phyloP scores from a whole-genome alignment of 2,888 invertebrate genomes.

The Helobdella robusta region DNA sequence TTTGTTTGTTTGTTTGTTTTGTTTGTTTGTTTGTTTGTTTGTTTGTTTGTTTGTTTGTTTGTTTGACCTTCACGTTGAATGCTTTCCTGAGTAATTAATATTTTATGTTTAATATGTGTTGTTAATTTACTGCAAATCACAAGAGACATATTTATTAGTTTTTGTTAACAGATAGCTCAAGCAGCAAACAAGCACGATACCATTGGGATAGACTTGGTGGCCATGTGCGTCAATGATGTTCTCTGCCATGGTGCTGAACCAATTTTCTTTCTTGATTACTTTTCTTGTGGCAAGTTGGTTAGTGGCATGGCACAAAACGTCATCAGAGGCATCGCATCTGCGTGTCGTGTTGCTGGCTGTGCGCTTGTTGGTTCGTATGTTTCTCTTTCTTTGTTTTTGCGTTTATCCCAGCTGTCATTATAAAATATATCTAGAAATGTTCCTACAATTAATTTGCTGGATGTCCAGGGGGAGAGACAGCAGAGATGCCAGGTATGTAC shows the following conservation, averaged over 20 bases:
- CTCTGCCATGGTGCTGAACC: constrained; percentile 90
- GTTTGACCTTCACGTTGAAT: neutral
- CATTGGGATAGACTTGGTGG: constrained; percentile 87
- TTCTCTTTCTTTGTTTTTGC: neutral
- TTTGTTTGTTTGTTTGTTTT: no score
- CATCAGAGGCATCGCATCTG: constrained; percentile 75
- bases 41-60: neutral
- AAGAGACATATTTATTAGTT: no score
- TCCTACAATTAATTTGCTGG: no score
- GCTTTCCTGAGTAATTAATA: no score
- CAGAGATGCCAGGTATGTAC: constrained; percentile 94
- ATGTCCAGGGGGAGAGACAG: constrained; percentile 83
- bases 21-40: no score
- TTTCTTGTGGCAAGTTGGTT: constrained; percentile 77
- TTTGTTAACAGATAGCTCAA: constrained; percentile 65
- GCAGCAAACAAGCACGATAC: constrained; percentile 66
- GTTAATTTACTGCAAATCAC: no score
- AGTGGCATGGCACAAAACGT: constrained; percentile 68
- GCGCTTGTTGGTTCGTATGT: constrained; percentile 65
- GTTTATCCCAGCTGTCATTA: neutral
- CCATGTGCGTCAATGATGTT: constrained; percentile 95
- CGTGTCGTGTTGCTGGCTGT: constrained; percentile 75
- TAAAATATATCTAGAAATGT: neutral
- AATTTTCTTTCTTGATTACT: constrained; percentile 90
- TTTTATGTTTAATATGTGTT: no score